Base-by-base conservation (phyloP, 2,113 vertebrate species). In the Scortum barcoo region DNA sequence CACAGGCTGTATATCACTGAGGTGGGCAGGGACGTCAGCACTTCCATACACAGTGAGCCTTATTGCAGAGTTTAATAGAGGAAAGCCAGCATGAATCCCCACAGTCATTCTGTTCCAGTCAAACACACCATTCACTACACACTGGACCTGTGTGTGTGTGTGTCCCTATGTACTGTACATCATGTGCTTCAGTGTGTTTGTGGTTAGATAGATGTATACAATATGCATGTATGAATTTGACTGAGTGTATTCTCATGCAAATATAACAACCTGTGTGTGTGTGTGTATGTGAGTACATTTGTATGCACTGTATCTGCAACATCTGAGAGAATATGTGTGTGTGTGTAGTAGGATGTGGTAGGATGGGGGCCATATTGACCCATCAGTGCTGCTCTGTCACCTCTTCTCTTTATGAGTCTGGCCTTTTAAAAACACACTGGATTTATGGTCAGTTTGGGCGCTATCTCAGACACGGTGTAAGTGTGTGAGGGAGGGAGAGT, bases 41-140 rank as follows among this genome's bases (percentile, higher is more conserved):
- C 94, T 93, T 84, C 80, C 88, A 75, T 90, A 93, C 94, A 93
- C 93, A 92, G 91, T 89, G 84, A 84, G 91, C 93, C 93, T 93
- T 92, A 92, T 88, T 92, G 92, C 75, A 85, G 93, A 92, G 85
- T 94, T 94, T 95, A 95, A 94, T 95, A 93, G 92, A 92, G 93
- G 88, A 90, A 90, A 93, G 92, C 89, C 93, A 93, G 91, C 92
- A 92, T 94, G 93, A 95, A 92, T 90, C 90, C 90, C 92, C 87
- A 90, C 92, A 95, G 93, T 92, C 90, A 92, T 93, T 93, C 93
- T 95, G 90, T 92, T 95, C 89, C 89, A 91, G 86, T 92, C 91
- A 90, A 83, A 90, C 82, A 87, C 86, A 87, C 83, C 92, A 93
- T 93, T 94, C 93, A 93, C 85, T 76, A 73, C 88, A 75, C 85